Percentiles rank a stretch among this genome's conserved stretches.
Evolutionary conservation across 2,797 vertebrate genomes (phyloP).

Genomic region (Enteromius anoplus): DNA sequence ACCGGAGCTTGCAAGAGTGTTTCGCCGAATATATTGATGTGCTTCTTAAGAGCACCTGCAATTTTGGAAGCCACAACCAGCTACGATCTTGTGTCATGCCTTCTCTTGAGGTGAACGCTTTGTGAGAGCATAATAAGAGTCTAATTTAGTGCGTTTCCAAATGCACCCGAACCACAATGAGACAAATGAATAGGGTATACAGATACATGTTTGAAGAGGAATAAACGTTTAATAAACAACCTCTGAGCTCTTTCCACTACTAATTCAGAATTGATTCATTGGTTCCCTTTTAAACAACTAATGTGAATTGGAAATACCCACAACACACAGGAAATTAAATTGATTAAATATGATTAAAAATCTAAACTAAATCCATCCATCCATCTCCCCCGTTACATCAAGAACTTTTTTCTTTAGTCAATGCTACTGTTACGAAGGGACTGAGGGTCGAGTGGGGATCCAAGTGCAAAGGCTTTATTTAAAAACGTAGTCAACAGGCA

Average conservation of each 20-base stretch:
- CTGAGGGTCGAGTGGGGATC: no score
- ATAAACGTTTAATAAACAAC: background rate
- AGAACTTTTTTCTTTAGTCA: background rate
- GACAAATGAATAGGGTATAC: background rate
- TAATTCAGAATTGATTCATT: background rate
- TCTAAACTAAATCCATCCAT: background rate
- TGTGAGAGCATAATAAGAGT: background rate
- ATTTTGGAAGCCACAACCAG: constrained; percentile 7
- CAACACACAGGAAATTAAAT: no score
- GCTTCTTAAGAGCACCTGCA: constrained; percentile 31
- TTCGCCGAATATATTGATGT: constrained; percentile 18
- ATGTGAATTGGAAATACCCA: background rate
- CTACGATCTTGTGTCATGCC: background rate
- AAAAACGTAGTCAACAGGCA: no score
- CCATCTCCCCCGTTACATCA: background rate
- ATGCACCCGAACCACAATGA: background rate
- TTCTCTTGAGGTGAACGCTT: background rate
- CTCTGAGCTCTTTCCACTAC: background rate
- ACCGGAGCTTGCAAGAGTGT: background rate
- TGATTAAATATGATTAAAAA: background rate
- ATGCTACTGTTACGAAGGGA: no score
- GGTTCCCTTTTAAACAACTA: background rate
- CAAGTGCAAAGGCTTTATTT: no score
- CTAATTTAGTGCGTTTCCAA: background rate
- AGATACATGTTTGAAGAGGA: background rate